Evolutionary conservation across 1,140 invertebrate genomes (phyloP).

Genomic region (Neuroterus valhalla): DNA sequence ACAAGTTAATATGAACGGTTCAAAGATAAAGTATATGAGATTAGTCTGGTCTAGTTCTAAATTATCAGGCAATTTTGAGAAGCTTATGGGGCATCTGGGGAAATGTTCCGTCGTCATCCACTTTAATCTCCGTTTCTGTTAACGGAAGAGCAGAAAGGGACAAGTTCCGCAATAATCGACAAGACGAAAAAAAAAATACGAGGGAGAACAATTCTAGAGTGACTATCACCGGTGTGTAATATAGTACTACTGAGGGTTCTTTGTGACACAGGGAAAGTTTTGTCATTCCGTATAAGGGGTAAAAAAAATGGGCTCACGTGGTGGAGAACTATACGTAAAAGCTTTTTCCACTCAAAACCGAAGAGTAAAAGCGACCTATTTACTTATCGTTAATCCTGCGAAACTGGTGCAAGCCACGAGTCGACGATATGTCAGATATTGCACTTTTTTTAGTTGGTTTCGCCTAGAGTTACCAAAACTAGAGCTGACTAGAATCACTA

Average conservation of each 20-base stretch:
- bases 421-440: constrained; percentile 23
- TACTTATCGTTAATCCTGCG: constrained; percentile 37
- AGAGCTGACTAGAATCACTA: background rate
- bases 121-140: constrained; percentile 4
- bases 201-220: background rate
- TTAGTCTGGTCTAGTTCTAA: background rate
- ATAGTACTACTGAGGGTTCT: background rate
- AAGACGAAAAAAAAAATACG: background rate
- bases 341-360: constrained; percentile 47
- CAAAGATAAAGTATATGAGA: too few species aligned
- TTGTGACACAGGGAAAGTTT: constrained; percentile 24
- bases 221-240: background rate
- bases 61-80: constrained; percentile 12
- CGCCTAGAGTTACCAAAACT: background rate
- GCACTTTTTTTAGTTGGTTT: constrained; percentile 11
- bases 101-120: background rate
- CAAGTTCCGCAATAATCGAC: constrained; percentile 6
- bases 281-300: constrained; percentile 2
- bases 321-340: constrained; percentile 38
- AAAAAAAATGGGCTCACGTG: constrained; percentile 25
- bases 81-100: background rate
- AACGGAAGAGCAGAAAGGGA: background rate
- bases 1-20: too few species aligned
- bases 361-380: constrained; percentile 46
- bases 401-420: constrained; percentile 21